Percentiles rank a stretch among this genome's conserved stretches.
These are phyloP conservation scores for Saturnia japonica DNA, from an alignment of 2,888 invertebrate genomes.

Conservation along the genomic window DNA sequence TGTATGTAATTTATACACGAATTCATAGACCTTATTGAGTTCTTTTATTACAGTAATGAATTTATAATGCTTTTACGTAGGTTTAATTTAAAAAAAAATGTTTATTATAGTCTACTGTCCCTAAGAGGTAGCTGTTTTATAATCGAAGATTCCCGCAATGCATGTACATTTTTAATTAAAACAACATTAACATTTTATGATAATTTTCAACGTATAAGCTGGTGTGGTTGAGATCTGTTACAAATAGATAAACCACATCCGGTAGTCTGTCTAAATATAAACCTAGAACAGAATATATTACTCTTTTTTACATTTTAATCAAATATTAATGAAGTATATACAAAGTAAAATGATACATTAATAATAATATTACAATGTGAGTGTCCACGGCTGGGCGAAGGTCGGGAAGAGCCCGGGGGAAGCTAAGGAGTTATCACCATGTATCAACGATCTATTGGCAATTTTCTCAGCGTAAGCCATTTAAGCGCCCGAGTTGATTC, in stretches of 20 bases:
- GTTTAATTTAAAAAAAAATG: background rate
- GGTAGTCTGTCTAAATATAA: background rate
- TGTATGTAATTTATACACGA: background rate
- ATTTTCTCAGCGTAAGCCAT: no score
- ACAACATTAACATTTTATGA: conserved; percentile 13
- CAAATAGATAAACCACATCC: conserved; percentile 1
- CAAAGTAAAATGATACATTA: no score
- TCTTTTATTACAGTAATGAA: background rate
- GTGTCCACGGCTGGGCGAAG: no score
- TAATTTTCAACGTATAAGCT: conserved; percentile 2
- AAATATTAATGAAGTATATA: background rate
- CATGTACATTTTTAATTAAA: conserved; percentile 20
- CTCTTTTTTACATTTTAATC: background rate
- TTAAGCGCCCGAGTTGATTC: no score
- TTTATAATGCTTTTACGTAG: background rate
- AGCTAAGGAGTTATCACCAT: no score
- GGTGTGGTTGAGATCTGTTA: background rate
- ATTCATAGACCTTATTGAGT: background rate
- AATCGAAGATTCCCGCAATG: conserved; percentile 15
- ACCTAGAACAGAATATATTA: background rate
- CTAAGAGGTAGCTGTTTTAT: conserved; percentile 6
- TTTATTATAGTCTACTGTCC: background rate
- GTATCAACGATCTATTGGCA: no score
- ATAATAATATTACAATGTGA: no score
- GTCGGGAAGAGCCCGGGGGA: no score